Evolutionary conservation across 2,888 invertebrate species (phyloP).

Genomic region (Aporophyla nigra): DNA sequence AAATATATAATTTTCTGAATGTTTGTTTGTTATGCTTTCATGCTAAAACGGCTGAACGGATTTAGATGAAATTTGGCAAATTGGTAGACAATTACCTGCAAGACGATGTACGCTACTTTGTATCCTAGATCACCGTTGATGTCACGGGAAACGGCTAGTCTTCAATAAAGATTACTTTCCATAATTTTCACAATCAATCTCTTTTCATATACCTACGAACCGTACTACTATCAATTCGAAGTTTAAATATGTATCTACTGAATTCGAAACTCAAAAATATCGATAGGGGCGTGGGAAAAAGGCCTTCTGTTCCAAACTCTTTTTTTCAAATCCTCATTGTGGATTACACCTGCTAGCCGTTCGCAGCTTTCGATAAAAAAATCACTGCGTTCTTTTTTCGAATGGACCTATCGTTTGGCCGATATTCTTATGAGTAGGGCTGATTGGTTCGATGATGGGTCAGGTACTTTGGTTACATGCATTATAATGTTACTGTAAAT

Average conservation of each 20-base stretch:
- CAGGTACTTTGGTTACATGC: slow-evolving; percentile 23
- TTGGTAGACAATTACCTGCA: too few relatives aligned
- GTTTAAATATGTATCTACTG: slow-evolving; percentile 71
- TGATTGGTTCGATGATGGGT: slow-evolving; percentile 50
- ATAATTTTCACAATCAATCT: not conserved
- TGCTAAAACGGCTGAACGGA: too few relatives aligned
- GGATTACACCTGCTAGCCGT: slow-evolving; percentile 90
- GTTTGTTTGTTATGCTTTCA: too few relatives aligned
- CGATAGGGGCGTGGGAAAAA: slow-evolving; percentile 89
- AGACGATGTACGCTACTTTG: too few relatives aligned
- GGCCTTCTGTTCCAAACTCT: slow-evolving; percentile 89
- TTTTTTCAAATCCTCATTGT: slow-evolving; percentile 89
- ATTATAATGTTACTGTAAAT: slow-evolving; percentile 24
- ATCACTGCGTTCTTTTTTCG: slow-evolving; percentile 86
- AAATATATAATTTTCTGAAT: too few relatives aligned
- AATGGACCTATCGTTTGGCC: slow-evolving; percentile 81
- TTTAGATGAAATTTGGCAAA: too few relatives aligned
- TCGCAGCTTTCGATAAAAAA: slow-evolving; percentile 90
- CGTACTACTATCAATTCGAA: slow-evolving; percentile 30
- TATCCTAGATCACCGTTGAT: too few relatives aligned
- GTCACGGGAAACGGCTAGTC: not conserved
- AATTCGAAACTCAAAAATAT: slow-evolving; percentile 83
- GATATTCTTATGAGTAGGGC: slow-evolving; percentile 79
- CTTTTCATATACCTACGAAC: not conserved
- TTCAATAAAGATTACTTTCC: not conserved